These are phyloP conservation scores for Malurus alboscapulatus DNA, from an alignment of 2,113 vertebrate genomes.

Conservation along the genomic window DNA sequence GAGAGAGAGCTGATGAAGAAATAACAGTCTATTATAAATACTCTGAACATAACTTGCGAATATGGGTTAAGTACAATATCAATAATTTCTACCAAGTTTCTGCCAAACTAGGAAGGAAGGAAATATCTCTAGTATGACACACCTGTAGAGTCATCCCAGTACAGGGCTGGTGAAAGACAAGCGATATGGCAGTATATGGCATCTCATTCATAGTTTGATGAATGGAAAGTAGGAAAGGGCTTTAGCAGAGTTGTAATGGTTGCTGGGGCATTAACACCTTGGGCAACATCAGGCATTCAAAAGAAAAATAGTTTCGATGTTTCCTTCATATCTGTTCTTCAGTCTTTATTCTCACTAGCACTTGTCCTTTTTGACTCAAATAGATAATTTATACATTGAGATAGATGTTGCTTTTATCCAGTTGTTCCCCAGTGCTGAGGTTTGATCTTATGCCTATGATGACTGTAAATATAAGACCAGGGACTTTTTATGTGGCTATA, in stretches of 20 bases:
- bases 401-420: constrained; percentile 78
- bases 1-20: background rate
- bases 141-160: constrained; percentile 36
- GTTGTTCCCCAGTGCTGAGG: constrained; percentile 77
- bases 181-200: background rate
- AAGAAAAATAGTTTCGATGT: background rate
- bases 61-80: constrained; percentile 76
- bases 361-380: constrained; percentile 71
- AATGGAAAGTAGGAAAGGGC: background rate
- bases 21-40: constrained; percentile 3
- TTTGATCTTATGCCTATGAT: constrained; percentile 78
- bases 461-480: constrained; percentile 73
- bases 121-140: constrained; percentile 75
- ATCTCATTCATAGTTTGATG: background rate
- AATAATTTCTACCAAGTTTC: constrained; percentile 79
- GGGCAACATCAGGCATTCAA: background rate
- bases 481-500: constrained; percentile 76
- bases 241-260: background rate
- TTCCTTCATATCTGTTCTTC: background rate
- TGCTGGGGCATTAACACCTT: background rate
- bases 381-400: constrained; percentile 72
- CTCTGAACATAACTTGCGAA: constrained; percentile 76
- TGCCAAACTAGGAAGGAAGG: constrained; percentile 69
- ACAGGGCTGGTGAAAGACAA: background rate
- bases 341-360: background rate